Evolutionary conservation across 2,888 invertebrate genomes (phyloP).

Genomic region (Phlogophora meticulosa): DNA sequence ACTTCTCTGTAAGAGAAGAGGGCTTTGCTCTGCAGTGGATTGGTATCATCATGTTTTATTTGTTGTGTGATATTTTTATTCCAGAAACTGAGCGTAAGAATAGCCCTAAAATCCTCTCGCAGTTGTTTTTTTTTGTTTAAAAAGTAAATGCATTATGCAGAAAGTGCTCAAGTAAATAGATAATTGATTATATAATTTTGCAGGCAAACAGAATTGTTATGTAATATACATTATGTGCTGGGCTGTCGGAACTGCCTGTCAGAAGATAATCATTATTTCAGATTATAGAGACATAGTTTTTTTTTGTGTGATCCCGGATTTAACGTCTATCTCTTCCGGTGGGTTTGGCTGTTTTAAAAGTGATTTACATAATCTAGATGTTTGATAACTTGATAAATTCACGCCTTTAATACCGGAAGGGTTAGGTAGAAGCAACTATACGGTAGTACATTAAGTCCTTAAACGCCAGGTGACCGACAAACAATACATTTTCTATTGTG

Average conservation of each 20-base stretch:
- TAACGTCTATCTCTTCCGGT: background rate
- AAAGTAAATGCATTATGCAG: constrained; percentile 18
- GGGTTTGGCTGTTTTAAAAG: background rate
- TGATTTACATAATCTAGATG: constrained; percentile 2
- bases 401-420: no score
- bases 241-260: constrained; percentile 24
- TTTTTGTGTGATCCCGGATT: background rate
- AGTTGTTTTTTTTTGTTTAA: background rate
- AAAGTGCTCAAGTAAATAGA: constrained; percentile 18
- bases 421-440: no score
- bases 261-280: constrained; percentile 7
- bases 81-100: no score
- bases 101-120: background rate
- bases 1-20: no score
- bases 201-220: constrained; percentile 17
- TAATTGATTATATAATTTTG: constrained; percentile 30
- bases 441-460: no score
- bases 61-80: no score
- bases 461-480: no score
- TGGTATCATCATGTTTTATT: no score
- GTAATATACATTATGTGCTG: constrained; percentile 14
- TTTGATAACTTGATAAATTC: no score
- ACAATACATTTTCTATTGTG: no score
- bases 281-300: background rate
- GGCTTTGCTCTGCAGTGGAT: no score